phyloP scores from a whole-genome alignment of 2,113 vertebrate species.

The Lynx canadensis region DNA sequence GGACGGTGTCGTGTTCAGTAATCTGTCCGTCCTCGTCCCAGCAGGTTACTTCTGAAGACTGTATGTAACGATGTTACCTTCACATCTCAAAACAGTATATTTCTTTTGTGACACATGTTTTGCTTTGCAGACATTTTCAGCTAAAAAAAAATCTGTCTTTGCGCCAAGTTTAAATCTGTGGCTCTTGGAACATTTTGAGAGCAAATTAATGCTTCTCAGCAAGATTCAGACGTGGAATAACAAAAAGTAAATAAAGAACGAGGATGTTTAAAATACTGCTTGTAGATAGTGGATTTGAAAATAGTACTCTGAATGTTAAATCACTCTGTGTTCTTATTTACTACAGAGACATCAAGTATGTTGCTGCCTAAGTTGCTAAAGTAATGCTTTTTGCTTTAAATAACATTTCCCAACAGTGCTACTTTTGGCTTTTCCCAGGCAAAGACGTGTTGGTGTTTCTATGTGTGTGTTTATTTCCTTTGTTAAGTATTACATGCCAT shows the following conservation, averaged over 20 bases:
- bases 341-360: neutral
- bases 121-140: constrained; percentile 59
- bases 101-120: constrained; percentile 41
- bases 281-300: constrained; percentile 6
- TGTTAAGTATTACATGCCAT: neutral
- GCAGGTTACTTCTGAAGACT: neutral
- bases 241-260: constrained; percentile 38
- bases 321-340: constrained; percentile 1
- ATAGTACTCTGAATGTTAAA: neutral
- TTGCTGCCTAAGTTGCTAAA: constrained; percentile 36
- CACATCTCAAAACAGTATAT: neutral
- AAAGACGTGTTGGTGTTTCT: constrained; percentile 33
- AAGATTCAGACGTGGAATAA: constrained; percentile 44
- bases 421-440: constrained; percentile 46
- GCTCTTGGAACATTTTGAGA: constrained; percentile 44
- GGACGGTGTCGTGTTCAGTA: neutral
- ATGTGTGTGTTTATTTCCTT: neutral
- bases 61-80: neutral
- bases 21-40: neutral
- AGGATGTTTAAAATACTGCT: constrained; percentile 18
- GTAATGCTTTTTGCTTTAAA: constrained; percentile 47
- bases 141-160: constrained; percentile 7
- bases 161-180: constrained; percentile 58
- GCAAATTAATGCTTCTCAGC: constrained; percentile 29
- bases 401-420: neutral